phyloP scores from a whole-genome alignment of 1,140 invertebrate genomes.

The Apis florea region DNA sequence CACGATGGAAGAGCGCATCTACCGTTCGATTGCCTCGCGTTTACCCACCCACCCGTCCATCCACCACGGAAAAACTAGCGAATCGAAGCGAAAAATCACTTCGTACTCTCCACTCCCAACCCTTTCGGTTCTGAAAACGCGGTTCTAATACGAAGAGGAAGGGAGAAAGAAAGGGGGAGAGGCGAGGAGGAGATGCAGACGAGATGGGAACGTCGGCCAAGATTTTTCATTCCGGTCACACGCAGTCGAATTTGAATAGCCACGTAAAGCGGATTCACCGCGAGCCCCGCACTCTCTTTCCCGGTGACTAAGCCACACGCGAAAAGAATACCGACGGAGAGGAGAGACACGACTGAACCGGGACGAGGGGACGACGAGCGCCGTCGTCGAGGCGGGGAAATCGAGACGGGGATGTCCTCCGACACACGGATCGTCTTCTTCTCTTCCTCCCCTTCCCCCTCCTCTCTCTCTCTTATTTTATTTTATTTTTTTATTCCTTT shows the following conservation, averaged over 20 bases:
- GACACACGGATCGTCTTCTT: not conserved
- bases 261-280: conserved; percentile 71
- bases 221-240: conserved; percentile 75
- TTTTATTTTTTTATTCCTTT: not conserved
- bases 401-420: conserved; percentile 22
- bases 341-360: not conserved
- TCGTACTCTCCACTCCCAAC: too few relatives aligned
- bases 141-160: not conserved
- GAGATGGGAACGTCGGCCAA: conserved; percentile 18
- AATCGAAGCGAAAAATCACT: not conserved
- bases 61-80: not conserved
- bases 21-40: not conserved
- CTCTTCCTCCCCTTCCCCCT: not conserved
- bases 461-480: not conserved
- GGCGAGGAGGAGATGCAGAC: conserved; percentile 31
- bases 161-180: not conserved
- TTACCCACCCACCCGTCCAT: too few relatives aligned
- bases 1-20: not conserved
- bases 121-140: too few relatives aligned
- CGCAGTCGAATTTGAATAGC: conserved; percentile 75
- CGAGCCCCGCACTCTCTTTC: conserved; percentile 48
- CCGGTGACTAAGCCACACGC: conserved; percentile 76
- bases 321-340: conserved; percentile 75
- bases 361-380: not conserved
- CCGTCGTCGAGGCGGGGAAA: not conserved